These are phyloP conservation scores for Ailuropoda melanoleuca DNA, from an alignment of 2,113 vertebrate genomes.

Conservation along the genomic window DNA sequence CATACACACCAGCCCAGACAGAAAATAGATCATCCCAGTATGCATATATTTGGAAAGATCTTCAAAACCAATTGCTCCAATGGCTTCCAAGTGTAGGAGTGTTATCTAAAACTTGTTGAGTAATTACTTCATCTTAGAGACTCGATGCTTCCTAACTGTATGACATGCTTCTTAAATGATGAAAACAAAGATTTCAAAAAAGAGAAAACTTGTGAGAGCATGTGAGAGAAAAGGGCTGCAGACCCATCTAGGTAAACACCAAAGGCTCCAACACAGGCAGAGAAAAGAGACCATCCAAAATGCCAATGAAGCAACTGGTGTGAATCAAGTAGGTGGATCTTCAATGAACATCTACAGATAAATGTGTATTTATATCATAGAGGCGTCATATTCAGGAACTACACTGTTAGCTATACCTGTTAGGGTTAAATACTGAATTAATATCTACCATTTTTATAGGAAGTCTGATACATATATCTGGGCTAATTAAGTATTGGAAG, in stretches of 20 bases:
- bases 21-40: neutral
- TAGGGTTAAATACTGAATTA: neutral
- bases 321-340: neutral
- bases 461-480: neutral
- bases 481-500: neutral
- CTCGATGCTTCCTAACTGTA: neutral
- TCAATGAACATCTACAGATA: neutral
- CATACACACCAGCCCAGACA: neutral
- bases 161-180: neutral
- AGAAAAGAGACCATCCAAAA: neutral
- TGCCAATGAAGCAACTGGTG: neutral
- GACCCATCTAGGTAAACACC: neutral
- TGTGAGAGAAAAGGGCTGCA: neutral
- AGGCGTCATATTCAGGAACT: neutral
- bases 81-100: neutral
- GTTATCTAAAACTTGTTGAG: conserved; percentile 6
- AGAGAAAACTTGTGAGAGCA: neutral
- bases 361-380: neutral
- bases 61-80: neutral
- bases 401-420: neutral
- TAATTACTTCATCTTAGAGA: conserved; percentile 32
- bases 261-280: neutral
- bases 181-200: neutral
- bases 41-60: neutral
- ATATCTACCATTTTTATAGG: neutral